These are phyloP conservation scores for Corydoras maculifer DNA, from an alignment of 2,113 vertebrate species.

Conservation along the genomic window DNA sequence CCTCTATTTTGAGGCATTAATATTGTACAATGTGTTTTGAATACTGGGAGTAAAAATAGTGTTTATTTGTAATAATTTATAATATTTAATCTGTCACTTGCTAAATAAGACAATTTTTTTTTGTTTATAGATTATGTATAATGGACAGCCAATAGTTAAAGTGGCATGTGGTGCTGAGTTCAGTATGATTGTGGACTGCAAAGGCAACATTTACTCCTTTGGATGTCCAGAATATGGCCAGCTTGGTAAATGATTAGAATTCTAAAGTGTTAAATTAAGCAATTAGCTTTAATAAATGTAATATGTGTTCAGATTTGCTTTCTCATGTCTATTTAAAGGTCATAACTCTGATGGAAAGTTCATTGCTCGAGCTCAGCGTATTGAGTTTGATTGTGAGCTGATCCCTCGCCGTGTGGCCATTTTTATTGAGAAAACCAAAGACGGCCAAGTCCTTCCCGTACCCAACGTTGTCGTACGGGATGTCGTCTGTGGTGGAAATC, in stretches of 20 bases:
- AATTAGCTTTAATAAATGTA: neutral
- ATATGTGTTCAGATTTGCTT: neutral
- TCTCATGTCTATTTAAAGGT: constrained; percentile 57
- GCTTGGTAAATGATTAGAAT: constrained; percentile 70
- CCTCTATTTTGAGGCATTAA: no score
- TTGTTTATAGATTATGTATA: constrained; percentile 81
- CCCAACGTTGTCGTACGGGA: constrained; percentile 91
- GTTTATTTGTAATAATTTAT: no score
- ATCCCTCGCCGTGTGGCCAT: constrained; percentile 87
- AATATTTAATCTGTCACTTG: no score
- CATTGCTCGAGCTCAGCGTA: constrained; percentile 89
- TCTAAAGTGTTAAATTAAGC: neutral
- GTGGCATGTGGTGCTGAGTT: constrained; percentile 92
- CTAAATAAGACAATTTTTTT: neutral
- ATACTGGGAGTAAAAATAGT: no score
- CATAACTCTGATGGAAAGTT: constrained; percentile 96
- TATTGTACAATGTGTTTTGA: no score
- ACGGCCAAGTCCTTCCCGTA: constrained; percentile 86
- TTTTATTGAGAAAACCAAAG: constrained; percentile 96
- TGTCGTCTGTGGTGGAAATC: constrained; percentile 83
- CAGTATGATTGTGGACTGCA: constrained; percentile 97
- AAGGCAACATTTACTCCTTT: constrained; percentile 95
- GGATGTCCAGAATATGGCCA: constrained; percentile 94
- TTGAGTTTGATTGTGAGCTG: constrained; percentile 94
- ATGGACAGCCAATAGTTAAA: constrained; percentile 93